These are phyloP conservation scores for Urocyon cinereoargenteus DNA, from an alignment of 2,797 vertebrate genomes.

Conservation along the genomic window DNA sequence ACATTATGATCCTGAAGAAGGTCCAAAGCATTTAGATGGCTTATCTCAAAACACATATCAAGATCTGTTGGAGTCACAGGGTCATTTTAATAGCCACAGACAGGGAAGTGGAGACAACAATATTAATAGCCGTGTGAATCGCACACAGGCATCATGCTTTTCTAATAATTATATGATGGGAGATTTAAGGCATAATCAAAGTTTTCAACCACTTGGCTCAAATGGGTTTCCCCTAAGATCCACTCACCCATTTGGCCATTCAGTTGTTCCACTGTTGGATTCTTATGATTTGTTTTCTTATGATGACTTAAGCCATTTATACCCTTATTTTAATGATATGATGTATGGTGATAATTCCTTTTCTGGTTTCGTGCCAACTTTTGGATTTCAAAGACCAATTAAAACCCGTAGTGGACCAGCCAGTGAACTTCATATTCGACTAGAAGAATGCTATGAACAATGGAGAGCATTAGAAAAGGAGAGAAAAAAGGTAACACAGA, in stretches of 20 bases:
- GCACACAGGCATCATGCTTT: constrained; percentile 85
- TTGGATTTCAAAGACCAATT: constrained; percentile 86
- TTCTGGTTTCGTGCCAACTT: constrained; percentile 86
- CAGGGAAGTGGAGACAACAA: constrained; percentile 85
- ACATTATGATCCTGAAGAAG: constrained; percentile 84
- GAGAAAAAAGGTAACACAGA: constrained; percentile 92
- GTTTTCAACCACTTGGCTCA: constrained; percentile 83
- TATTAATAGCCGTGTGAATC: constrained; percentile 76
- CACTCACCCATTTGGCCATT: constrained; percentile 79
- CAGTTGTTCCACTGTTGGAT: constrained; percentile 86
- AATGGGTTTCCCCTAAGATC: constrained; percentile 86
- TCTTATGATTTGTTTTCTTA: constrained; percentile 85
- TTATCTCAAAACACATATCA: constrained; percentile 88
- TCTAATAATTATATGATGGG: constrained; percentile 87
- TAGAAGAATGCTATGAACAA: constrained; percentile 95
- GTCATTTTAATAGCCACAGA: constrained; percentile 85
- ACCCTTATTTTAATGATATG: constrained; percentile 87
- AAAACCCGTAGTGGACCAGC: constrained; percentile 88
- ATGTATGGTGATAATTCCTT: constrained; percentile 86
- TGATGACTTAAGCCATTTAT: constrained; percentile 87
- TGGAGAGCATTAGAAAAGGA: constrained; percentile 94
- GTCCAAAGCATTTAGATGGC: constrained; percentile 85
- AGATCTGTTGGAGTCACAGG: constrained; percentile 86
- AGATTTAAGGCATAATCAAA: constrained; percentile 86
- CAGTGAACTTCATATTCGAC: constrained; percentile 90